Percentiles rank a stretch among this genome's conserved stretches.
These are phyloP conservation scores for Poicephalus meyeri DNA, from an alignment of 2,113 vertebrate genomes.

Conservation along the genomic window DNA sequence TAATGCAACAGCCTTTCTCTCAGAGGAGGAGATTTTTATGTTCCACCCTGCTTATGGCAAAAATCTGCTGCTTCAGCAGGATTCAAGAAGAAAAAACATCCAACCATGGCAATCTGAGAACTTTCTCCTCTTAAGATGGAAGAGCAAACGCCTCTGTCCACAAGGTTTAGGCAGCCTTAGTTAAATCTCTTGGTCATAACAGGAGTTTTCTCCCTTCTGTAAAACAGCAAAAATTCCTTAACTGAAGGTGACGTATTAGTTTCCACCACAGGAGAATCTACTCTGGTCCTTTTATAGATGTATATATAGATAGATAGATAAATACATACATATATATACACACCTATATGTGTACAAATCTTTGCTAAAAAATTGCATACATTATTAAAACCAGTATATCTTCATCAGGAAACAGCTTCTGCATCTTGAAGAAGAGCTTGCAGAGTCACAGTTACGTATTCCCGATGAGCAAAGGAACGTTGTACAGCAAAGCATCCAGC, in stretches of 20 bases:
- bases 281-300: neutral
- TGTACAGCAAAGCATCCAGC: neutral
- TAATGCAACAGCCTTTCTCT: neutral
- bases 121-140: neutral
- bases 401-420: neutral
- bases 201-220: neutral
- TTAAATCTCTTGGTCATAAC: neutral
- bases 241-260: fast-evolving
- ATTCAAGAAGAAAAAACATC: neutral
- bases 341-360: neutral
- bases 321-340: no score
- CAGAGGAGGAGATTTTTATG: neutral
- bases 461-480: fast-evolving
- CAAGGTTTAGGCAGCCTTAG: neutral
- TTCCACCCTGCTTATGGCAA: neutral
- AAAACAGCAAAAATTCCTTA: neutral
- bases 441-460: neutral
- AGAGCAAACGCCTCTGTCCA: neutral
- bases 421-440: neutral
- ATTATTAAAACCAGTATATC: neutral
- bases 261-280: neutral
- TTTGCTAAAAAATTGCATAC: neutral
- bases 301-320: no score
- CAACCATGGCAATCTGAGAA: neutral
- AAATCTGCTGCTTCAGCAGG: neutral